phyloP scores from a whole-genome alignment of 2,797 vertebrate genomes.

The Hyperoplus immaculatus region DNA sequence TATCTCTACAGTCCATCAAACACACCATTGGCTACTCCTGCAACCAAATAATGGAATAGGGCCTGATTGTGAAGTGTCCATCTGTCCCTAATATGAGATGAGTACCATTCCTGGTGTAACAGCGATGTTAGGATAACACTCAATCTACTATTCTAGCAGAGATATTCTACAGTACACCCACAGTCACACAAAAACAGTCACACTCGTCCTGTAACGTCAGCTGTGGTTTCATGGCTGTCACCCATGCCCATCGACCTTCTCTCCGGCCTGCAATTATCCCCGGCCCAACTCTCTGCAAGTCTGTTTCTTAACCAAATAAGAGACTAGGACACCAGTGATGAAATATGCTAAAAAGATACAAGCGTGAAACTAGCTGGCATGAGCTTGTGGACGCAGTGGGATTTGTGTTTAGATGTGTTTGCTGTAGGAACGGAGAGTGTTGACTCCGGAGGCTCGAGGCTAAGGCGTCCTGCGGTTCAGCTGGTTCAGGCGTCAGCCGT shows the following conservation, averaged over 20 bases:
- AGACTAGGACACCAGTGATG: conserved; percentile 42
- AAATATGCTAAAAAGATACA: conserved; percentile 42
- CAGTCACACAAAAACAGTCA: conserved; percentile 63
- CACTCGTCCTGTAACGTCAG: conserved; percentile 75
- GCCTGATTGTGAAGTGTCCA: conserved; percentile 31
- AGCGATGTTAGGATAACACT: conserved; percentile 55
- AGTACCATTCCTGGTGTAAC: conserved; percentile 59
- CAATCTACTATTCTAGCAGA: conserved; percentile 54
- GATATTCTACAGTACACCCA: conserved; percentile 48
- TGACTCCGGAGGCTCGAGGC: conserved; percentile 27
- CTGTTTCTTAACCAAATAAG: conserved; percentile 52
- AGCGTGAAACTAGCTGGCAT: conserved; percentile 47
- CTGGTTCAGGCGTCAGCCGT: conserved; percentile 42
- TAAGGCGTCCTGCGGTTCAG: conserved; percentile 40
- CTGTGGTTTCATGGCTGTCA: conserved; percentile 72
- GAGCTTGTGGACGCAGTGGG: conserved; percentile 43
- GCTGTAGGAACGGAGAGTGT: conserved; percentile 46
- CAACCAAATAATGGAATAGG: conserved; percentile 23
- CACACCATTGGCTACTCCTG: conserved; percentile 39
- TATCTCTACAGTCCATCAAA: conserved; percentile 43
- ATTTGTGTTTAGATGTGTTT: conserved; percentile 55
- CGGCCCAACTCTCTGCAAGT: conserved; percentile 38
- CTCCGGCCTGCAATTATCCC: conserved; percentile 69
- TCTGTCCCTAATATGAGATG: conserved; percentile 28
- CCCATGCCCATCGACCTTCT: conserved; percentile 60